A percentile compares a stretch with the other conserved stretches of the same genome.
Evolutionary conservation across 1,140 invertebrate species (phyloP).

Genomic region (Lepidurus arcticus): DNA sequence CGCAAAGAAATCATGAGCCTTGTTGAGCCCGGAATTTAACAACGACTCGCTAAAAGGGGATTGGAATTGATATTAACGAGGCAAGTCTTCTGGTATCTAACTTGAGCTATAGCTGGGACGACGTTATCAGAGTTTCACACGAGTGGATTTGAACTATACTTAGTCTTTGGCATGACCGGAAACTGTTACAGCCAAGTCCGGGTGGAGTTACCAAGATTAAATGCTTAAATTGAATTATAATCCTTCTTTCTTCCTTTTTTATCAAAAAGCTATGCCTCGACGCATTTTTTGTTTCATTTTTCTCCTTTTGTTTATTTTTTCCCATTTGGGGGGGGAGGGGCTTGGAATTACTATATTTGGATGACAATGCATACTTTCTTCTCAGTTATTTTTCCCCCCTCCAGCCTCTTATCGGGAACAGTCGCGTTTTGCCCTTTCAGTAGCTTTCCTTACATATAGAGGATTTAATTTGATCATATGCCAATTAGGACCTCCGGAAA

Average conservation of each 20-base stretch:
- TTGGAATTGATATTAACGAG: not conserved
- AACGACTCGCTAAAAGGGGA: not conserved
- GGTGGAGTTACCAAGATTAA: not conserved
- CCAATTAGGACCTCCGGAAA: not conserved
- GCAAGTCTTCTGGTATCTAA: not conserved
- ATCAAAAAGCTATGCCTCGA: not conserved
- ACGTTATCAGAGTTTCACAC: constrained; percentile 1
- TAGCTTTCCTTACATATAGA: not conserved
- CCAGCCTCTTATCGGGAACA: not conserved
- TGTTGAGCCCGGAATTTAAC: not conserved
- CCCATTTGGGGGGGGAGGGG: no score
- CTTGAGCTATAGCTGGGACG: not conserved
- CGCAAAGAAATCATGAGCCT: no score
- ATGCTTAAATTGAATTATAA: not conserved
- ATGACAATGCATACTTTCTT: no score
- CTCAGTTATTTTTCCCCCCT: not conserved
- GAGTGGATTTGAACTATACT: not conserved
- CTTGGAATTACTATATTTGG: no score
- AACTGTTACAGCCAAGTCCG: not conserved
- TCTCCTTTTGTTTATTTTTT: no score
- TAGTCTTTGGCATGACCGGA: not conserved
- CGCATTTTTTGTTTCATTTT: no score
- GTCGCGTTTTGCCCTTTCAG: not conserved
- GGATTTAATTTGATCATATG: not conserved
- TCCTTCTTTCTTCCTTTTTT: not conserved